Evolutionary conservation across 2,888 invertebrate genomes (phyloP), one percentile per base, ranked within the genome.

Genomic region (Stenchaetothrips biformis): DNA sequence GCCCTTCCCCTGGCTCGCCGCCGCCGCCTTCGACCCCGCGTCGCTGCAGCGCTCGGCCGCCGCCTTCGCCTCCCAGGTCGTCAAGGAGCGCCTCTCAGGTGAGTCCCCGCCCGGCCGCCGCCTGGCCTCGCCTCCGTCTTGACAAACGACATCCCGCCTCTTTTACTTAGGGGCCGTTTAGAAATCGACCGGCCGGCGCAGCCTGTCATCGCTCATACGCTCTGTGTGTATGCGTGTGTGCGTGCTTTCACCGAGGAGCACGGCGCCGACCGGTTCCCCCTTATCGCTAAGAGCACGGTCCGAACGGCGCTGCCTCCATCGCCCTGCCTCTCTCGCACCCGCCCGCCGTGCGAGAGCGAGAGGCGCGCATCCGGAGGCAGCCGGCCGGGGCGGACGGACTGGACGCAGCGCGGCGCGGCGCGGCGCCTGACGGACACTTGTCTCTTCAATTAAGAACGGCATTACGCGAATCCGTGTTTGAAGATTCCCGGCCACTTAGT

Each of bases 41-140:
- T 81, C 82, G 16, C 80, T 74, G 79, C 83, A 81, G 83, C 84
- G 81, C 83, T 83, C 78, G 82, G 84, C 82, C 11, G 93, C 94
- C 2, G 93, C 94, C 79, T 91, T 94, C 85, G 93, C 93, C 2
- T 92, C 93, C 85, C 94, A 94, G 87, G 93, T 94, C 85, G 93
- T 94, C 84, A 94, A 94, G 87, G 94, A 94, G 87, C 89, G 94
- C 87, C 87, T 94, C 84, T 93, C 94, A 88, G 94, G 94, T 94
- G 88, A 91, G 91, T 88, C 27, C 37, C 37, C 37, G 37, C 37
- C 37, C 37, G 4, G 37, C 37, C 37, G 37, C 1, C 37, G 37
- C 37, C 37, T 4, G 4, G 37, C 37, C 37, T 2, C 2, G 37
- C 1, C 37, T 1, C 37, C 37, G 37, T 37, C 37, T 2, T 37